These are phyloP conservation scores for Myrmecobius fasciatus DNA, from an alignment of 2,113 vertebrate species.

Conservation along the genomic window DNA sequence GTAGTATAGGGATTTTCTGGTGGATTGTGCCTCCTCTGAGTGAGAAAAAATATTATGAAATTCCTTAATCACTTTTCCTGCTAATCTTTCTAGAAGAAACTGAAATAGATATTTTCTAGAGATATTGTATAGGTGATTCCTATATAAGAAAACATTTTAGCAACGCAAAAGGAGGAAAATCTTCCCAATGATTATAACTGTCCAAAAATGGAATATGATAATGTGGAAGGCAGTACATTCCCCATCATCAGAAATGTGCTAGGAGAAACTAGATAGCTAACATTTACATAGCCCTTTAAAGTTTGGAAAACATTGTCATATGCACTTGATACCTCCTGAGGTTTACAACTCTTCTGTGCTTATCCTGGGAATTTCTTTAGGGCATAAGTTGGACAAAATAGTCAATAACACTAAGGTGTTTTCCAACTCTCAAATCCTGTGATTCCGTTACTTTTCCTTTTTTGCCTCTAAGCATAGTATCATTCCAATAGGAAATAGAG, in stretches of 20 bases:
- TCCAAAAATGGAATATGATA: background rate
- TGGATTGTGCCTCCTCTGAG: background rate
- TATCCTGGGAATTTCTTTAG: background rate
- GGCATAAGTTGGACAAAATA: background rate
- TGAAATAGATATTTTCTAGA: background rate
- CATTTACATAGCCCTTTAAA: background rate
- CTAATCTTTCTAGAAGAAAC: background rate
- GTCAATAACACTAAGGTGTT: background rate
- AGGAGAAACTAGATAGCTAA: background rate
- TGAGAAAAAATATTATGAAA: background rate
- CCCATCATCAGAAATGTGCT: background rate
- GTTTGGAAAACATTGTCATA: background rate
- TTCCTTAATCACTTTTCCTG: background rate
- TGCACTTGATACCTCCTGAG: background rate
- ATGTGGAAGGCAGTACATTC: background rate
- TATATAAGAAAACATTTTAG: background rate
- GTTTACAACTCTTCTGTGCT: background rate
- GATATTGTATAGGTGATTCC: background rate
- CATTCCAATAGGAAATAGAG: background rate
- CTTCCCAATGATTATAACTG: background rate
- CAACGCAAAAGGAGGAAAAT: background rate
- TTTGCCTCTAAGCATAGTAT: background rate
- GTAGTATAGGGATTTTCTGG: background rate
- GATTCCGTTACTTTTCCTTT: background rate
- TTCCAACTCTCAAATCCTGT: background rate